Evolutionary conservation across 2,113 vertebrate genomes (phyloP).

Genomic region (Sinocyclocheilus rhinocerous): DNA sequence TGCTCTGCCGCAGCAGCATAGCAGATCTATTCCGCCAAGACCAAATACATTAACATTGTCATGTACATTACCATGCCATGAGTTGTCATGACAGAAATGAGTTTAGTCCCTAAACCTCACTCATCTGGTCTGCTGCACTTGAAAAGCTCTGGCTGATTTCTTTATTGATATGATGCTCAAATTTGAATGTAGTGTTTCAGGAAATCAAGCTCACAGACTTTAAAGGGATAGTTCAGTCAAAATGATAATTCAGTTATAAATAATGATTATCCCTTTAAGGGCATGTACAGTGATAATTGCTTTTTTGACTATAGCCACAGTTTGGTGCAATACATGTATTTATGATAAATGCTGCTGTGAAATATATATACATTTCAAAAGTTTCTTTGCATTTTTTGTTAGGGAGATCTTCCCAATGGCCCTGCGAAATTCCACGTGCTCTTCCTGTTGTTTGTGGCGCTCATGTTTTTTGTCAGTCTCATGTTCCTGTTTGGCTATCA

Average conservation of each 20-base stretch:
- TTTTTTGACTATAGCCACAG: not conserved
- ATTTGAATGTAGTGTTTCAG: too few relatives aligned
- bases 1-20: too few relatives aligned
- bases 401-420: constrained; percentile 87
- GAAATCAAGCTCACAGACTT: too few relatives aligned
- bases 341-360: not conserved
- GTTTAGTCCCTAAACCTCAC: too few relatives aligned
- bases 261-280: not conserved
- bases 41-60: too few relatives aligned
- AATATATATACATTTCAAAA: not conserved
- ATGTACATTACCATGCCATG: too few relatives aligned
- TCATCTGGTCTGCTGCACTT: too few relatives aligned
- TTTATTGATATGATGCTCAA: too few relatives aligned
- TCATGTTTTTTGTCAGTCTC: constrained; percentile 98
- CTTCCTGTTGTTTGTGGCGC: constrained; percentile 94
- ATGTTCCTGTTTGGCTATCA: constrained; percentile 97
- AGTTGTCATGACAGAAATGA: too few relatives aligned
- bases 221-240: too few relatives aligned
- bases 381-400: constrained; percentile 56
- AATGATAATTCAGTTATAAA: not conserved
- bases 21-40: too few relatives aligned
- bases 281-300: not conserved
- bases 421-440: constrained; percentile 95
- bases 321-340: not conserved
- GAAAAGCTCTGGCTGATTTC: too few relatives aligned